phyloP scores from a whole-genome alignment of 1,140 invertebrate genomes.

The Drosophila trapezifrons region DNA sequence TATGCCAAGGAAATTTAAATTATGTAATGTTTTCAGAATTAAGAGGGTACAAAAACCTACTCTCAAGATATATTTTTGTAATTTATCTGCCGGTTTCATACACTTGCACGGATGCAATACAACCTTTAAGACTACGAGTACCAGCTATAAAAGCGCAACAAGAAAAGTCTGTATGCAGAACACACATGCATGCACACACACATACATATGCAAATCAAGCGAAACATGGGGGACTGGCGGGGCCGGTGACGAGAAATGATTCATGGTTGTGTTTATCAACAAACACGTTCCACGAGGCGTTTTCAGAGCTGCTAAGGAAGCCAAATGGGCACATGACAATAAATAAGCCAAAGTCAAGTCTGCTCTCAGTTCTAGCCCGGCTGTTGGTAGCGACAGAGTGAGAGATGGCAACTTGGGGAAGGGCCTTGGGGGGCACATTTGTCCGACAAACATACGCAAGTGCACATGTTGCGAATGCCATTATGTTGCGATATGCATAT shows the following conservation, averaged over 20 bases:
- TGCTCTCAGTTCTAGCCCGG: slow-evolving; percentile 31
- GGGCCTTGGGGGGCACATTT: slow-evolving; percentile 11
- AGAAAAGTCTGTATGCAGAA: slow-evolving; percentile 53
- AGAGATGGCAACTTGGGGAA: slow-evolving; percentile 2
- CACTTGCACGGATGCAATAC: neutral
- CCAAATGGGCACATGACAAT: slow-evolving; percentile 68
- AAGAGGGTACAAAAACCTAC: neutral
- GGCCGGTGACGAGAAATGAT: slow-evolving; percentile 69
- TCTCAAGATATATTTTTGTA: neutral
- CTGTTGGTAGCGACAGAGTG: slow-evolving; percentile 10
- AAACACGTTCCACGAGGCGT: slow-evolving; percentile 77
- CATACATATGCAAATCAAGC: slow-evolving; percentile 72
- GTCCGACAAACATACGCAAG: slow-evolving; percentile 63
- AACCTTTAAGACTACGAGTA: slow-evolving; percentile 14
- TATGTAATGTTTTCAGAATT: neutral
- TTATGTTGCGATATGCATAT: slow-evolving; percentile 44
- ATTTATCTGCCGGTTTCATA: neutral
- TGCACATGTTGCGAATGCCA: slow-evolving; percentile 78
- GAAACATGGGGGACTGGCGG: slow-evolving; percentile 38
- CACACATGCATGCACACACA: slow-evolving; percentile 14
- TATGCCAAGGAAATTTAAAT: neutral
- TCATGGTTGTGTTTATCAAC: slow-evolving; percentile 80
- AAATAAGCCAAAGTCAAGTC: slow-evolving; percentile 67
- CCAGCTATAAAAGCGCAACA: slow-evolving; percentile 67
- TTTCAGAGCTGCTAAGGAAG: slow-evolving; percentile 56